Conservation (phyloP, 2,113 vertebrate genomes). For the Plecotus auritus region DNA sequence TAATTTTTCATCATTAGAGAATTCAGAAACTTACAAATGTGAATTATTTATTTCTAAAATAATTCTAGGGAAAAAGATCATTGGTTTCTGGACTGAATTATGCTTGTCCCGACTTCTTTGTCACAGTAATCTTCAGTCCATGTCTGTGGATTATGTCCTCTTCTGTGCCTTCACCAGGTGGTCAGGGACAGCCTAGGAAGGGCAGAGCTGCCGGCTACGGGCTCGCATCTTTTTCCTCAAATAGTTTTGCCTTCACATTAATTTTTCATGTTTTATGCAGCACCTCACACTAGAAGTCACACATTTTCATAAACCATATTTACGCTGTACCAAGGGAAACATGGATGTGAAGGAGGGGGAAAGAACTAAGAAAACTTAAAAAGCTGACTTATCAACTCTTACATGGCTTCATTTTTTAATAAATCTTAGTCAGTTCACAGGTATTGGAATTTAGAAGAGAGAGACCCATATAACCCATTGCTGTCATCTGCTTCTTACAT, state of each 20-base stretch:
- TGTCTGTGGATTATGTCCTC: neutral
- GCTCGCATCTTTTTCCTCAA: neutral
- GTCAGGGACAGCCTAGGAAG: neutral
- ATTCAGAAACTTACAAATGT: neutral
- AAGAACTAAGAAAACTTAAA: neutral
- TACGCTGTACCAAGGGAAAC: neutral
- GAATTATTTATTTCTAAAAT: neutral
- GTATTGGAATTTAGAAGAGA: neutral
- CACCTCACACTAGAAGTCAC: neutral
- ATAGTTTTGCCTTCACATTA: neutral
- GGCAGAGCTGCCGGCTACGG: neutral
- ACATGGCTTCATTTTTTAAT: neutral
- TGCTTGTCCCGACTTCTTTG: neutral
- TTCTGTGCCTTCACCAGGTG: rapidly evolving
- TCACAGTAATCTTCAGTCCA: neutral
- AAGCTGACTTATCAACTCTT: neutral
- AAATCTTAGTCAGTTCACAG: neutral
- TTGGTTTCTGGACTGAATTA: neutral
- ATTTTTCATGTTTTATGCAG: neutral
- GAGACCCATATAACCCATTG: rapidly evolving
- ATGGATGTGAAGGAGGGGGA: neutral
- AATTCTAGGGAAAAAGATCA: neutral
- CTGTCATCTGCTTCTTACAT: neutral
- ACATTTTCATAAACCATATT: neutral
- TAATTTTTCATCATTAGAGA: neutral